Evolutionary conservation across 2,797 vertebrate species (phyloP), one percentile per base, ranked within the genome.

Genomic region (Chanos chanos): DNA sequence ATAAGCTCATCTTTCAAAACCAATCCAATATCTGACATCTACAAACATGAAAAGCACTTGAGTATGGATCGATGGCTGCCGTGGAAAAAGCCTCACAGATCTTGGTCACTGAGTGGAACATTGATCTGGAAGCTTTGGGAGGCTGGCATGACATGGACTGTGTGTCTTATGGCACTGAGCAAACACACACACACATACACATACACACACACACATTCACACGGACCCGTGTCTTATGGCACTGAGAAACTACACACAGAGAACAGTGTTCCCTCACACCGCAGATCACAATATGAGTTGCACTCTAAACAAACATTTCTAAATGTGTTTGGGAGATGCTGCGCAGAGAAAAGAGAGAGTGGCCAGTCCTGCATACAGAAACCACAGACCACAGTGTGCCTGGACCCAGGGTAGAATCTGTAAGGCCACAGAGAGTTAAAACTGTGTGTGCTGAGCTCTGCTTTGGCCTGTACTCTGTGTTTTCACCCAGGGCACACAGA

Each of bases 21-120:
- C 81, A 85, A 76, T 76, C 79, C 69, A 81, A 83, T 81, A 82
- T 80, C 76, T 84, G 84, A 85, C 87, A 85, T 83, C 83, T 83
- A 83, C 83, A 82, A 81, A 88, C 82, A 85, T 77, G 80, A 79
- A 81, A 77, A 74, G 71, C 81, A 85, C 83, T 85, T 83, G 82
- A 85, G 72, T 77, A 76, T 70, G 67, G 71, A 83, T 86, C 83
- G 79, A 81, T 85, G 73, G 44, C 59, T 31, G 47, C 43, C 16
- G 24, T 45, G 24, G 13, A 12, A 4, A 12, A 22, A 21, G 25
- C 21, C 21, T 25, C 21, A 19, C 8, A 1, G 16, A 43, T 22
- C 7, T 4, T 1, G 7, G 9, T 73, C 66, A 70, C 60, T 69
- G 76, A 81, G 78, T 74, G 68, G 55, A 76, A 62, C 74, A 83